Evolutionary conservation across 2,797 vertebrate species (phyloP), one percentile per base, ranked within the genome.

Genomic region (Clarias platycephalus): DNA sequence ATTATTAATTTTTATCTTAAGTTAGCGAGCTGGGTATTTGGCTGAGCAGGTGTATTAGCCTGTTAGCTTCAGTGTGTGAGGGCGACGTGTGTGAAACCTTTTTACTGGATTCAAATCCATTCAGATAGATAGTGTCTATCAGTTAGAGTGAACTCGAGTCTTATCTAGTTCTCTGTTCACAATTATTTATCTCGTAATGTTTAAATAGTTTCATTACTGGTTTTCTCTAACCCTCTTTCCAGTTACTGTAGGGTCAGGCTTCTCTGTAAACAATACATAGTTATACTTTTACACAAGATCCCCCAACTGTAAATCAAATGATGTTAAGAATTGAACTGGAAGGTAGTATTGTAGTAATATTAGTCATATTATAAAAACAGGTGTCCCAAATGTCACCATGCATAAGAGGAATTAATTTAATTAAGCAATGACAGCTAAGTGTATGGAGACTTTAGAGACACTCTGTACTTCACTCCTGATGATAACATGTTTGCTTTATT

Each of bases 31-130:
- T 26, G 5, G 24, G 5, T 44, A 44, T 49, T 49, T 49, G 44
- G n/a, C 57, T 40, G 0, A 15, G 57, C 22, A 10, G 26, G 26
- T 12, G 15, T 4, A 5, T 63, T 63, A 64, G 78, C 40, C 8
- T 22, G n/a, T 80, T 80, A 53, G 78, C 75, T 62, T 6, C 75
- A 60, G 55, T 40, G 74, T 58, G 24, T 77, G 10, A 34, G 15
- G 20, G 57, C 55, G 75, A 37, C 70, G 44, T 72, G 70, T 26
- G 3, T n/a, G 70, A 71, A 13, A 13, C 37, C 3, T 40, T 40
- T 13, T 24, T 22, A 24, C 24, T 70, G 68, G 20, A 34, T 3
- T 34, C 34, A 40, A 68, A 37, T 37, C 66, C 66, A 18, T 34
- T 16, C 26, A 34, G 4, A 40, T 4, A 24, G 28, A 24, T 12